Base-by-base conservation (phyloP, 2,888 invertebrate species). In the Cancer borealis region DNA sequence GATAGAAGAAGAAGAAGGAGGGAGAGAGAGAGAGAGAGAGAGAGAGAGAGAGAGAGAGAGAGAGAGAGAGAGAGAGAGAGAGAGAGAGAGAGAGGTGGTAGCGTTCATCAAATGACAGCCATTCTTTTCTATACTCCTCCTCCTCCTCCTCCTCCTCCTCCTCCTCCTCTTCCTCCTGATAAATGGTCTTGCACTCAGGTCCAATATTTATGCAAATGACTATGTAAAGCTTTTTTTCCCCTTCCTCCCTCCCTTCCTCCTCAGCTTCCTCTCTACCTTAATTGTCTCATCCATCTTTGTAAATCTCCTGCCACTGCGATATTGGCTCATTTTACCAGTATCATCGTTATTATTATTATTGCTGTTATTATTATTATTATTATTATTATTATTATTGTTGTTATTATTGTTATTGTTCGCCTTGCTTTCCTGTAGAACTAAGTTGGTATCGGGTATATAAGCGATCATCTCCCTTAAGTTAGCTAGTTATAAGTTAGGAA, bases 241-340 rank as follows among this genome's bases (percentile, higher is more conserved):
- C 73, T n/a, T n/a, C 21, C 73, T n/a, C n/a, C 26, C 73, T n/a
- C n/a, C 73, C n/a, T n/a, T 8, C 73, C 73, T n/a, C 21, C 12
- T 12, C 14, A 3, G 8, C 12, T 54, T 12, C 54, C 73, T 17
- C 21, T 73, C 26, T 6, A n/a, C 21, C 73, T 73, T 73, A 73
- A 73, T 73, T 73, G 73, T 73, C 73, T 26, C 73, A 73, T 73
- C 73, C 73, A 73, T 73, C 73, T 73, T 73, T 73, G 73, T 73
- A 73, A n/a, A 73, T 73, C 73, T 8, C 26, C 73, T 73, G 21
- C 26, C n/a, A 26, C 17, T 5, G n/a, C n/a, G 73, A 54, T 54
- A 54, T 54, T 54, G 17, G 17, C 54, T 54, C 54, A 54, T 14
- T 54, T 54, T 54, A 54, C 17, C 17, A 73, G 21, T 73, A n/a